Evolutionary conservation across 2,113 vertebrate genomes (phyloP).

Genomic region (Cranoglanis bouderius): DNA sequence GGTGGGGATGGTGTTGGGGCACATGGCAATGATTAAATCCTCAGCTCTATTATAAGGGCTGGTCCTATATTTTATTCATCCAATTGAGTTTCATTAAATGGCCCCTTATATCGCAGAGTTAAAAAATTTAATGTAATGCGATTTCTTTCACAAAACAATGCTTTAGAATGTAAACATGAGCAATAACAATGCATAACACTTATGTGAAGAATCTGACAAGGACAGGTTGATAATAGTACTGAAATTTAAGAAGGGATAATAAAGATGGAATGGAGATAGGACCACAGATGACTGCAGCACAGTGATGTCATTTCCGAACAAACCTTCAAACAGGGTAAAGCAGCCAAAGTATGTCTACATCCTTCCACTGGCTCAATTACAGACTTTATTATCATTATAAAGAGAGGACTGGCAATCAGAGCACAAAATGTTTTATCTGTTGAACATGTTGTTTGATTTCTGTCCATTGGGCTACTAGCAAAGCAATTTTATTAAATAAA

Average conservation of each 20-base stretch:
- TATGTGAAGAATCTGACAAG: background rate
- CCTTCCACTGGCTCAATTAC: slow-evolving; percentile 26
- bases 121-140: background rate
- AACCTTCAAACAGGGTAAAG: slow-evolving; percentile 36
- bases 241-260: background rate
- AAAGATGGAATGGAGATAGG: slow-evolving; percentile 16
- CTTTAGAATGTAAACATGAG: background rate
- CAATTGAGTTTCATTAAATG: background rate
- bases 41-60: background rate
- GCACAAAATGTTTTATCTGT: slow-evolving; percentile 45
- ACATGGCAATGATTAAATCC: background rate
- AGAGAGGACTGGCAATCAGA: slow-evolving; percentile 21
- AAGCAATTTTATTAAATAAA: slow-evolving; percentile 55
- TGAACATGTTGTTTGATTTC: slow-evolving; percentile 39
- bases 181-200: background rate
- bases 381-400: slow-evolving; percentile 38
- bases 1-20: too few relatives aligned
- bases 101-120: background rate
- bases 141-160: background rate
- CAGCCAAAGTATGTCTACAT: slow-evolving; percentile 4
- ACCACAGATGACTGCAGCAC: background rate
- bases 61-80: background rate
- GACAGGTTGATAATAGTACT: background rate
- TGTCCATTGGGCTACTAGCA: slow-evolving; percentile 34
- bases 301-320: slow-evolving; percentile 21